Percentiles rank a stretch among this genome's conserved stretches.
phyloP scores from a whole-genome alignment of 2,113 vertebrate genomes.

The Cygnus atratus region DNA sequence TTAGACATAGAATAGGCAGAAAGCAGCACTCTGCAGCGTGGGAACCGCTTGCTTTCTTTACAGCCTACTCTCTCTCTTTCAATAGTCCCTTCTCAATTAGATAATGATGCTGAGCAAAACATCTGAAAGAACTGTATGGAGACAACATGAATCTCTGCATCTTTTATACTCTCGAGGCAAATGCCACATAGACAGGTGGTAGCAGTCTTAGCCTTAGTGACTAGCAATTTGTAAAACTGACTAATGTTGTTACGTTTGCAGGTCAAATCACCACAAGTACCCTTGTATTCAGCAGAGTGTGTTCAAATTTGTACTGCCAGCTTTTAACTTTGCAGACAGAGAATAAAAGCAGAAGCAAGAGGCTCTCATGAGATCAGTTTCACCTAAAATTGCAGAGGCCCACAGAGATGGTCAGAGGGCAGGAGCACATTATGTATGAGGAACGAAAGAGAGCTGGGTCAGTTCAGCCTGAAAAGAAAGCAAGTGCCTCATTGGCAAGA shows the following conservation, averaged over 20 bases:
- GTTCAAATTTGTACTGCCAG: neutral
- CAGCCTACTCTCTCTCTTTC: neutral
- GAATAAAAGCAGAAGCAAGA: neutral
- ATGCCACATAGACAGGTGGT: neutral
- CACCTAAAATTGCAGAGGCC: neutral
- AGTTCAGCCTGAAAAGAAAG: neutral
- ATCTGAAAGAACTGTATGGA: neutral
- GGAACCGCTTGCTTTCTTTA: conserved; percentile 29
- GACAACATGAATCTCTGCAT: neutral
- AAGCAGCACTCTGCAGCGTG: neutral
- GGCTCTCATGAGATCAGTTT: neutral
- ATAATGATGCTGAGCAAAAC: neutral
- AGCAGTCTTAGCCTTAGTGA: neutral
- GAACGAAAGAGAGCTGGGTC: neutral
- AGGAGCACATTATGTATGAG: neutral
- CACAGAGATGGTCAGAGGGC: neutral
- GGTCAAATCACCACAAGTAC: neutral
- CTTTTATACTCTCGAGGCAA: neutral
- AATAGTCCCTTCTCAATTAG: neutral
- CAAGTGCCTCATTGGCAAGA: neutral
- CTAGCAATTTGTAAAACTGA: conserved; percentile 23
- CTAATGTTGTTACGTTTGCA: neutral
- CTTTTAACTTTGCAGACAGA: neutral
- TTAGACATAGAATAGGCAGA: neutral
- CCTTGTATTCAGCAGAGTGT: neutral